phyloP scores from a whole-genome alignment of 2,113 vertebrate species.

The Hipposideros armiger region DNA sequence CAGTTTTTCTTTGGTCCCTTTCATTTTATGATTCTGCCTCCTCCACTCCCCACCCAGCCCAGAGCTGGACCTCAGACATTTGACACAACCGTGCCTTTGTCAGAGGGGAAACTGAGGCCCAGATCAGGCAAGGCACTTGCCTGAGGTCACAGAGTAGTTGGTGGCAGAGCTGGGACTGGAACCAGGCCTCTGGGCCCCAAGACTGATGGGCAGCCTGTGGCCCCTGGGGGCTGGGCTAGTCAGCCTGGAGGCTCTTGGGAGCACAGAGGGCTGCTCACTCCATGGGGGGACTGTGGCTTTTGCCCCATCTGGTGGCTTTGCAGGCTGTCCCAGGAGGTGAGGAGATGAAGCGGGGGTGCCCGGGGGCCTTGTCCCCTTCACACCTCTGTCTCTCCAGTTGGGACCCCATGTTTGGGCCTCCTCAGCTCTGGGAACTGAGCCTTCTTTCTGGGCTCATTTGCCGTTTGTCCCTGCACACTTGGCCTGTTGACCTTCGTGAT shows the following conservation, averaged over 20 bases:
- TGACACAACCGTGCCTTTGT: background rate
- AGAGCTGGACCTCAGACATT: background rate
- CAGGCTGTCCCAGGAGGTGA: background rate
- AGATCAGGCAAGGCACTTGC: background rate
- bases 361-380: background rate
- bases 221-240: background rate
- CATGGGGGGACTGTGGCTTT: background rate
- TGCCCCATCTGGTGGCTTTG: background rate
- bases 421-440: background rate
- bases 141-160: background rate
- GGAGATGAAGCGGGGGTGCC: too few relatives aligned
- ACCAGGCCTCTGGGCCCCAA: background rate
- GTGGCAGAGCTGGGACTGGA: background rate
- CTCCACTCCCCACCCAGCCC: background rate
- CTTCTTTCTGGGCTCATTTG: background rate
- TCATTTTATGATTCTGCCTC: background rate
- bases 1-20: background rate
- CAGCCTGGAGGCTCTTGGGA: background rate
- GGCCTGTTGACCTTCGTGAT: accelerated
- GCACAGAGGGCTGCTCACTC: accelerated
- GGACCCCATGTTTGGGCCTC: background rate
- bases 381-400: background rate
- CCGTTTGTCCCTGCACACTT: background rate
- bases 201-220: background rate
- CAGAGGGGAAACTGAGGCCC: background rate